A percentile compares a stretch with the other conserved stretches of the same genome.
These are phyloP conservation scores for Chunga burmeisteri DNA, from an alignment of 2,113 vertebrate genomes.

Conservation along the genomic window DNA sequence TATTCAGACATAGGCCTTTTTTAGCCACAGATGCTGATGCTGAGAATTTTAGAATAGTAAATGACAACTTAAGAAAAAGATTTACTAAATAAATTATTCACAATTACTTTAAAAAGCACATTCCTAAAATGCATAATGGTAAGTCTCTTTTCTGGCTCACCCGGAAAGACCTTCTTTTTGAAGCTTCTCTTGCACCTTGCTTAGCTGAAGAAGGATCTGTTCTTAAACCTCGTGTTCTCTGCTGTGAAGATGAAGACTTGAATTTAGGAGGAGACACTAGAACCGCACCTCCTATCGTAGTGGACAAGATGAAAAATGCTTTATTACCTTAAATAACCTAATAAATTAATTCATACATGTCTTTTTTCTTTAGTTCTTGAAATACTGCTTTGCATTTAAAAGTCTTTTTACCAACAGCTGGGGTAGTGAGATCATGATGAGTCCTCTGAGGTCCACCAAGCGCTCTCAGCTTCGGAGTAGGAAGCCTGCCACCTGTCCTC, in stretches of 20 bases:
- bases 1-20: background rate
- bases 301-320: background rate
- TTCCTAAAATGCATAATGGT: background rate
- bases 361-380: background rate
- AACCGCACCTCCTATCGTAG: conserved; percentile 77
- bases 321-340: background rate
- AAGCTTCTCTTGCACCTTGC: conserved; percentile 8
- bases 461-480: conserved; percentile 75
- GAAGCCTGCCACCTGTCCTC: conserved; percentile 69
- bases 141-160: conserved; percentile 39
- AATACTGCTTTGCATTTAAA: background rate
- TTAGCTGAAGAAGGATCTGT: conserved; percentile 38
- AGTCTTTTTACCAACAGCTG: conserved; percentile 74
- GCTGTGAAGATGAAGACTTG: conserved; percentile 50
- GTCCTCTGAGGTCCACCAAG: conserved; percentile 71
- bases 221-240: conserved; percentile 52
- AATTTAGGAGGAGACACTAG: conserved; percentile 77
- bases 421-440: conserved; percentile 81
- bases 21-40: background rate
- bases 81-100: background rate
- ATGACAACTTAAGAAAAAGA: background rate
- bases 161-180: conserved; percentile 35
- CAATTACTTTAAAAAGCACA: background rate
- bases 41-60: background rate
- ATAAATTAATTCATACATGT: background rate